Evolutionary conservation across 2,888 invertebrate species (phyloP), one percentile per base, ranked within the genome.

Genomic region (Yponomeuta malinellus): DNA sequence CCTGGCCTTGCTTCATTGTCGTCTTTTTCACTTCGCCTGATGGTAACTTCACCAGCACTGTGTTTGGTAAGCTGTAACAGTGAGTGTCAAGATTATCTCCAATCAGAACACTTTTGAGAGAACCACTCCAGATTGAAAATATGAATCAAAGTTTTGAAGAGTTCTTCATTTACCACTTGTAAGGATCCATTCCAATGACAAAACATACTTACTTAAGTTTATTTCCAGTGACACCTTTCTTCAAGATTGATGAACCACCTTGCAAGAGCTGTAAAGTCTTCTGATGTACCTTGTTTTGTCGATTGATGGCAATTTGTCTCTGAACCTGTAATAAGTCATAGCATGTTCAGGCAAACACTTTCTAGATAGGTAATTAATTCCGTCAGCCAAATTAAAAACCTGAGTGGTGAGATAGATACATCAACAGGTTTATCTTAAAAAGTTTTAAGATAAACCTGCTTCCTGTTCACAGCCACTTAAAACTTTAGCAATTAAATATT

Each of bases 281-380:
- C 74, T 91, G 90, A 81, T 96, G 95, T 75, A 95, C 94, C 83
- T 95, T 95, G 76, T 94, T 94, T 81, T 95, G 95, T 72, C 95
- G 88, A 82, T 95, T 96, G 70, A 96, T 93, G 59, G 95, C 95
- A 76, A 96, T 95, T 84, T 97, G 96, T 76, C 95, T 93, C 85
- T 96, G 96, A 68, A 96, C 95, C 92, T 92, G 82, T 68, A 67
- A 65, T 63, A 69, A 70, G 8, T 43, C 8, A 43, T 43, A 43
- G 43, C 43, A 43, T 43, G 43, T 23, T 33, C 33, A 33, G 68
- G 68, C 8, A 71, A n/a, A 70, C 43, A 43, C 8, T 43, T 37
- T 37, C 37, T 43, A 43, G 8, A 43, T 8, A 43, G 43, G 43
- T 43, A 43, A 43, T 43, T 8, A 43, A 43, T 5, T 43, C 43